These are phyloP conservation scores for Nesoenas mayeri DNA, from an alignment of 2,113 vertebrate genomes.

Conservation along the genomic window DNA sequence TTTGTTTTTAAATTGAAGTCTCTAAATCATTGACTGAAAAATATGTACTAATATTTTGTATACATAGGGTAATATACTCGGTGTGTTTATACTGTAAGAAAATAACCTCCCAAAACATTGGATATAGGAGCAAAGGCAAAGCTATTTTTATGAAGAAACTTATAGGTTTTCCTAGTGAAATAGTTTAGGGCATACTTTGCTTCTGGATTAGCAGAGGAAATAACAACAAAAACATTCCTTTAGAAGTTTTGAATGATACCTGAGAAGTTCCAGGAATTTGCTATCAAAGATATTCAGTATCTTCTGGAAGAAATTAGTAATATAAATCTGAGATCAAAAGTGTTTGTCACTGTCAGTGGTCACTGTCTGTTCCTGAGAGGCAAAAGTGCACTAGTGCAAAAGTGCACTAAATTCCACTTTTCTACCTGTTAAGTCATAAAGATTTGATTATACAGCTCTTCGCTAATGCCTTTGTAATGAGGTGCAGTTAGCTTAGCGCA, in stretches of 20 bases:
- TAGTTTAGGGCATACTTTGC: neutral
- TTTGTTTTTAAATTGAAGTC: neutral
- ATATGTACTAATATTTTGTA: neutral
- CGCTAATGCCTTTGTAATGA: neutral
- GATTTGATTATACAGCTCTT: neutral
- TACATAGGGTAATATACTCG: neutral
- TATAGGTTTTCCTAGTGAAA: neutral
- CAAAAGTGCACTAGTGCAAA: too few species aligned
- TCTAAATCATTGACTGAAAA: neutral
- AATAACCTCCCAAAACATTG: neutral
- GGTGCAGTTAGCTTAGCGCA: neutral
- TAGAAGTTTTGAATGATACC: neutral
- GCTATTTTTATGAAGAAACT: neutral
- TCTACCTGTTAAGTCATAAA: neutral
- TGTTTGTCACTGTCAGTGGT: neutral
- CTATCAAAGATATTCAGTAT: neutral
- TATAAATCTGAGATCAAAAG: neutral
- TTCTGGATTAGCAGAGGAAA: neutral
- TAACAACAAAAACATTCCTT: constrained; percentile 34
- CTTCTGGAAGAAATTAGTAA: neutral
- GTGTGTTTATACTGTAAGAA: neutral
- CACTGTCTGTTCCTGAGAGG: neutral
- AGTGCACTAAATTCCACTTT: neutral
- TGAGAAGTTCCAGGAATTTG: constrained; percentile 10
- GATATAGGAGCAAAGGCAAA: neutral